Base-by-base conservation (phyloP, 2,888 invertebrate genomes). In the Agrilus mali region DNA sequence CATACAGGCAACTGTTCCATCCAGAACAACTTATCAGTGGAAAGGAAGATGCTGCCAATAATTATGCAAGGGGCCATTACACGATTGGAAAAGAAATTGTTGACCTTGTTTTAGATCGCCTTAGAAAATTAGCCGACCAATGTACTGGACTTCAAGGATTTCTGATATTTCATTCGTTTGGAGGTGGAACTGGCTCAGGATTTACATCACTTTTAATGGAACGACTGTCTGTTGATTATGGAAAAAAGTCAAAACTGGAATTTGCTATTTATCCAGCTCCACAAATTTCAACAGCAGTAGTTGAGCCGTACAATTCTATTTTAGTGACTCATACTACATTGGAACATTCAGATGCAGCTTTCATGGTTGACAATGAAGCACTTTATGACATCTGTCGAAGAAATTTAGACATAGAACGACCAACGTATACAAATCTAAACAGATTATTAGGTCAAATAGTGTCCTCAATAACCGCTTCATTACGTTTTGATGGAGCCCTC, bases 171-270 rank as follows among this genome's bases (percentile, higher is more conserved):
- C 93, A 93, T 67, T 89, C 89, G n/a, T 93, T 93, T 63, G 92
- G 82, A 45, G 86, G 80, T 48, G 92, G 92, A 53, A 93, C 89
- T 52, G 93, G 90, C 40, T 90, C 87, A 31, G 94, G 93, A 14
- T 93, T 94, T 68, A 88, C 90, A 1, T 90, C 92, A 2, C 73
- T 94, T 50, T 72, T 94, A 47, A 90, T 93, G 92, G 90, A 94
- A 67, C 75, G 86, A 37, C 76, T 95, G 33, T 86, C 86, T 36
- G 87, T 90, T 2, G 89, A 92, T 67, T 94, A 92, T 66, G 89
- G 92, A 50, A 93, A 90, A 70, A 93, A 92, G 69, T 88, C 88
- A 41, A 93, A 93, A 63, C 74, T 93, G 20, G 89, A 90, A 66
- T 37, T 44, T 33, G 44, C 41, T 4, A 37, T 47, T n/a, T 44